These are phyloP conservation scores for Acromyrmex echinatior DNA, from an alignment of 1,140 invertebrate genomes.

Conservation along the genomic window DNA sequence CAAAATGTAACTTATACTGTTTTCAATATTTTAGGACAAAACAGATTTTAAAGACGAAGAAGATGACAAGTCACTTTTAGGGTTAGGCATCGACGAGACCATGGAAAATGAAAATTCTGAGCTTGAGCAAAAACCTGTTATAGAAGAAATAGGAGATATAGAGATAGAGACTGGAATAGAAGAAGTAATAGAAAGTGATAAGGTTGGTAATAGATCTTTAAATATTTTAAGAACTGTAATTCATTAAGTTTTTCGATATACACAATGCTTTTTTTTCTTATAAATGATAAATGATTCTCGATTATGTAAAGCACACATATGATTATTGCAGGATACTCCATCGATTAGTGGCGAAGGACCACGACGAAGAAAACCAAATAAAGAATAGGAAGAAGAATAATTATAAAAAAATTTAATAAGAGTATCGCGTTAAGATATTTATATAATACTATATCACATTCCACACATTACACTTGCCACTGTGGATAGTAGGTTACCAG, in stretches of 20 bases:
- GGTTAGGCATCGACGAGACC: constrained; percentile 21
- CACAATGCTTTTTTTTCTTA: not conserved
- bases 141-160: constrained; percentile 78
- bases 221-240: not conserved
- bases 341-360: constrained; percentile 79
- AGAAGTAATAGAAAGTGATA: constrained; percentile 81
- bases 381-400: constrained; percentile 78
- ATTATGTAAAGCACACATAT: not conserved
- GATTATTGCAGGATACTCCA: constrained; percentile 46
- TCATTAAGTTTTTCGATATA: not conserved
- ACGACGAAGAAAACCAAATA: constrained; percentile 85
- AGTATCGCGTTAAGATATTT: constrained; percentile 68
- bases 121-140: constrained; percentile 76
- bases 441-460: constrained; percentile 79
- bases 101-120: constrained; percentile 61
- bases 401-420: constrained; percentile 56
- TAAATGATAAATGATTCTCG: not conserved
- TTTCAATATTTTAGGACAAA: constrained; percentile 86
- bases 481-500: constrained; percentile 68
- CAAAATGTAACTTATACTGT: not conserved
- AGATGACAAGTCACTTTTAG: constrained; percentile 74
- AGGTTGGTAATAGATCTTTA: constrained; percentile 67
- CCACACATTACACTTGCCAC: constrained; percentile 76
- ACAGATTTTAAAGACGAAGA: constrained; percentile 84
- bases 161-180: constrained; percentile 84